Evolutionary conservation across 2,113 vertebrate genomes (phyloP).

Genomic region (Blennius ocellaris): DNA sequence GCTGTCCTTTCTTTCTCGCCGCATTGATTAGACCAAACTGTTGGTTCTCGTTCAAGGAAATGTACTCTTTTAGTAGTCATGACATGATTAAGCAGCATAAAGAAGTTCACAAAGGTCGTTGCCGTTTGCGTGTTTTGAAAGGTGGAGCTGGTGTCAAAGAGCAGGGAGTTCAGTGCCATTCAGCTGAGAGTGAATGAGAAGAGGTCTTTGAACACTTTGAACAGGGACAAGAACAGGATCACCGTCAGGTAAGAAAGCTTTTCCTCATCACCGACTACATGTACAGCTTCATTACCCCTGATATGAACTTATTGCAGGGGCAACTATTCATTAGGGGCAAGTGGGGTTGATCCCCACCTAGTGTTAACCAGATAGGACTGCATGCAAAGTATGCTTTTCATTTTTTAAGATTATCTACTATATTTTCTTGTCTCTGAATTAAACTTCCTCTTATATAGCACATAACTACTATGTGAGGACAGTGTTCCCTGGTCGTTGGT

Average conservation of each 20-base stretch:
- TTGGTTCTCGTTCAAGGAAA: neutral
- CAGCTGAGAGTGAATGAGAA: conserved; percentile 93
- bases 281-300: neutral
- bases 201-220: conserved; percentile 90
- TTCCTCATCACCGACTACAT: neutral
- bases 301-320: too few species aligned
- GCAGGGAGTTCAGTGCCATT: conserved; percentile 91
- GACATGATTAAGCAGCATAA: neutral
- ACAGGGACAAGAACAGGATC: conserved; percentile 91
- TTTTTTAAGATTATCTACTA: too few species aligned
- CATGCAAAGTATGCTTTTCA: too few species aligned
- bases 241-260: conserved; percentile 89
- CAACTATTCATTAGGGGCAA: too few species aligned
- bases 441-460: too few species aligned
- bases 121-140: conserved; percentile 64
- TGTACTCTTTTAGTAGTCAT: neutral
- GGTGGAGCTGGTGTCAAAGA: conserved; percentile 89
- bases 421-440: too few species aligned
- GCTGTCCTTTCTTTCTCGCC: neutral
- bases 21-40: neutral
- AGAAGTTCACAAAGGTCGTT: conserved; percentile 12
- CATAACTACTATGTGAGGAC: too few species aligned
- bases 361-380: too few species aligned
- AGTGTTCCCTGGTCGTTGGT: too few species aligned
- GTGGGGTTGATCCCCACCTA: too few species aligned